These are phyloP conservation scores for Iphiclides podalirius DNA, from an alignment of 2,888 invertebrate species.

Conservation along the genomic window DNA sequence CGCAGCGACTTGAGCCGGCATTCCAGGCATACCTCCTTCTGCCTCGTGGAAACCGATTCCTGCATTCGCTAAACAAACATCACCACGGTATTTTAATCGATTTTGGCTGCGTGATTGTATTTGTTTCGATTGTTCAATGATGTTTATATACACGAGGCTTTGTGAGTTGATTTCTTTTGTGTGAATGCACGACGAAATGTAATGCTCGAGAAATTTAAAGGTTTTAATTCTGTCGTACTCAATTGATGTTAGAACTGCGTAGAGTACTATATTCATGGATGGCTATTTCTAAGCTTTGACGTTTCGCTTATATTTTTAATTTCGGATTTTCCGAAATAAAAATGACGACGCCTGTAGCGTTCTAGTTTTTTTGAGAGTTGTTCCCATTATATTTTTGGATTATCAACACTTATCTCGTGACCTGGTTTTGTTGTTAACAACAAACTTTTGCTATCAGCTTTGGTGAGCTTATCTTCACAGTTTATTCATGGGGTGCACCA, in stretches of 20 bases:
- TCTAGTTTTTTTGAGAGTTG: background rate
- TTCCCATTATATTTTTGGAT: constrained; percentile 6
- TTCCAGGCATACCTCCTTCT: constrained; percentile 16
- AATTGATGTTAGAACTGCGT: too few species aligned
- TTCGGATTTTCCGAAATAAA: background rate
- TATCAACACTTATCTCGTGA: constrained; percentile 18
- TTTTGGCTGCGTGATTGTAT: constrained; percentile 4
- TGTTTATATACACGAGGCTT: too few species aligned
- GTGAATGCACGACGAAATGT: too few species aligned
- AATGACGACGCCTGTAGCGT: background rate
- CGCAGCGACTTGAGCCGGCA: constrained; percentile 25
- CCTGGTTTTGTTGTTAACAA: constrained; percentile 18
- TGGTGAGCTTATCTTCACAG: constrained; percentile 13
- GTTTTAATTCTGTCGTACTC: too few species aligned
- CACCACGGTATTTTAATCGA: constrained; percentile 17
- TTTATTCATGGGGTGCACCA: constrained; percentile 11
- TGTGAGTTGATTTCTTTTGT: too few species aligned
- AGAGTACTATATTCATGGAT: too few species aligned
- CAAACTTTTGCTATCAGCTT: constrained; percentile 14
- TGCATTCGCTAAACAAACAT: constrained; percentile 16
- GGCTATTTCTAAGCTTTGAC: too few species aligned
- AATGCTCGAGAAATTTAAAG: too few species aligned
- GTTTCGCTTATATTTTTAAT: too few species aligned
- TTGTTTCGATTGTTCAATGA: too few species aligned
- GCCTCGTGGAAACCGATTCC: constrained; percentile 17